Conservation (phyloP, 2,113 vertebrate species). For the Perccottus glenii region DNA sequence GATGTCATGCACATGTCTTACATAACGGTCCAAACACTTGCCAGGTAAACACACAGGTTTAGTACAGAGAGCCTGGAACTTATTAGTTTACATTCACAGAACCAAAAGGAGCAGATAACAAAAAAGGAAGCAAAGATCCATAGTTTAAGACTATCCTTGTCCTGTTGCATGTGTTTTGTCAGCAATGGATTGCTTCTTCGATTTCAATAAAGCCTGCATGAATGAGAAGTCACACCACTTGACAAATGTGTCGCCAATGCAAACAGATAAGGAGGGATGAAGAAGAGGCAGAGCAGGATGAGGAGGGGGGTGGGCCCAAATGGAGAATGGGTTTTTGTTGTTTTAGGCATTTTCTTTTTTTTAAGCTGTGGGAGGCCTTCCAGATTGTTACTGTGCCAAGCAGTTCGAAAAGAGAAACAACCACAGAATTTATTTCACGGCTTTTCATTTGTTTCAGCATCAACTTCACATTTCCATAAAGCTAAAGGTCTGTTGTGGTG, state of each 20-base stretch:
- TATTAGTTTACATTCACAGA: constrained; percentile 1
- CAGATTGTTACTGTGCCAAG: constrained; percentile 51
- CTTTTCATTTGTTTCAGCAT: constrained; percentile 32
- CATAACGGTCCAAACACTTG: not conserved
- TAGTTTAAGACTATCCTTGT: constrained; percentile 39
- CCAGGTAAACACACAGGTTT: not conserved
- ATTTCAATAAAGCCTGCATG: constrained; percentile 60
- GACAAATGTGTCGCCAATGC: constrained; percentile 50
- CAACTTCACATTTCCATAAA: constrained; percentile 26
- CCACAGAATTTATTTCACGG: constrained; percentile 24
- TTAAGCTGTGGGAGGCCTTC: constrained; percentile 49
- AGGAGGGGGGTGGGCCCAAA: constrained; percentile 18
- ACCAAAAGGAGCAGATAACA: constrained; percentile 9
- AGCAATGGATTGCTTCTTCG: constrained; percentile 59
- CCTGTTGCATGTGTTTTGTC: constrained; percentile 47
- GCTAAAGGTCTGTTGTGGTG: constrained; percentile 8
- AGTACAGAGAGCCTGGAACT: not conserved
- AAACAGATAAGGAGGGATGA: constrained; percentile 47
- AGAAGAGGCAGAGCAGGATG: constrained; percentile 8
- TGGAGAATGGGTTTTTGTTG: constrained; percentile 4
- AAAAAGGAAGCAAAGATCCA: constrained; percentile 6
- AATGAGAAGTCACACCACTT: constrained; percentile 59
- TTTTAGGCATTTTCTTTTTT: constrained; percentile 11
- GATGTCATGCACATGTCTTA: constrained; percentile 10
- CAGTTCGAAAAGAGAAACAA: constrained; percentile 36